Base-by-base conservation (phyloP, 2,888 invertebrate genomes). In the Hartigia nigra region DNA sequence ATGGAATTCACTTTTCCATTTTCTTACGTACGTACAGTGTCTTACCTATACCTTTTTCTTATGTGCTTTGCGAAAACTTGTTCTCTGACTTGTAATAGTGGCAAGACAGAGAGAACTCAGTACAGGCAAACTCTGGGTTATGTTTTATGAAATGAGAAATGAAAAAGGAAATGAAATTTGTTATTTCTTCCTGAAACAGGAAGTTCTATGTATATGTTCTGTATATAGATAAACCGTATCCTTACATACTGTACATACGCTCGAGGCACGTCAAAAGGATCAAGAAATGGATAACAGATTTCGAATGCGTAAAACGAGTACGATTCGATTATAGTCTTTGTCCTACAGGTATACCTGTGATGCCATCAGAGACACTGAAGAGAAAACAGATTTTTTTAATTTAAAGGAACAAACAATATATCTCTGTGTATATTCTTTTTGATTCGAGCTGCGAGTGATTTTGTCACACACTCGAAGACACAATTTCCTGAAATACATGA, bases 321-420 rank as follows among this genome's bases (percentile, higher is more conserved):
- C 0, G 23, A 87, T 85, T 78, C 86, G 87, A 87, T 86, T 87
- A 87, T 78, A 80, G 80, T 74, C 83, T 85, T 83, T 79, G 79
- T 78, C 81, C 70, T 55, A 23, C 9, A 23, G 55, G 55, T 23
- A 55, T 55, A 55, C 14, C 23, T 23, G 76, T 69, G 31, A 37
- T 76, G 75, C 55, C 39, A 69, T 75, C 76, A 79, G 55, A 76
- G 80, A 82, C 82, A 76, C 77, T 77, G 81, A 76, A 77, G 23
- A 55, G 80, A 78, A 75, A 76, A 76, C 81, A 81, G 86, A 87
- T 89, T 86, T 86, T 84, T 86, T 86, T 86, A 87, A 87, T 89
- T 86, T 85, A 82, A 86, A 86, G 83, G 84, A 88, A 88, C 85
- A 72, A 31, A 14, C 31, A 3, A 5, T 14, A 12, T 4, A 12